Evolutionary conservation across 2,113 vertebrate species (phyloP).

Genomic region (Monarcha castaneiventris): DNA sequence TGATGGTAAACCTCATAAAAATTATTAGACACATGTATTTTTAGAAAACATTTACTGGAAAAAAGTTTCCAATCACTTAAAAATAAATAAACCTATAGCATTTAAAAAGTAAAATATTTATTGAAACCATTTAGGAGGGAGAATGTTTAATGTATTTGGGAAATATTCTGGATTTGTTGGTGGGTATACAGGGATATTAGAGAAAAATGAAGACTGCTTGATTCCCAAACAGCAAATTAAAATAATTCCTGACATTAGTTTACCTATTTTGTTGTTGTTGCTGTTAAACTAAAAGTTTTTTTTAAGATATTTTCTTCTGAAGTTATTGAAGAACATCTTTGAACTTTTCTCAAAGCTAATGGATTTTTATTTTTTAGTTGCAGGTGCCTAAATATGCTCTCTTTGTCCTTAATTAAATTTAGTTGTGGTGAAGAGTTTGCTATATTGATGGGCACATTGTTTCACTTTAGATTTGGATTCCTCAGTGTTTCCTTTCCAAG

Average conservation of each 20-base stretch:
- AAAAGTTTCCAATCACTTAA: not conserved
- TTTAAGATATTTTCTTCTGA: not conserved
- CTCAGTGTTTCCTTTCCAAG: not conserved
- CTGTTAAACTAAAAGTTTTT: not conserved
- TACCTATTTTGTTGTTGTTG: not conserved
- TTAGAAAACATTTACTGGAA: not conserved
- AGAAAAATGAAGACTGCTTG: not conserved
- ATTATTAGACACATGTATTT: not conserved
- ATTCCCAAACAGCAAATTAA: not conserved
- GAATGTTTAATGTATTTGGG: not conserved
- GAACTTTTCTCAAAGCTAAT: not conserved
- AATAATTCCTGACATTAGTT: not conserved
- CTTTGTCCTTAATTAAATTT: not conserved
- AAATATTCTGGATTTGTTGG: not conserved
- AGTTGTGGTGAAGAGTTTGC: not conserved
- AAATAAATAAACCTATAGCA: not conserved
- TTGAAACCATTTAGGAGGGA: not conserved
- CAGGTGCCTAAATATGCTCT: not conserved
- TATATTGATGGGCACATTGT: not conserved
- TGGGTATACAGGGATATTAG: not conserved
- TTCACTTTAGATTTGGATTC: conserved; percentile 4
- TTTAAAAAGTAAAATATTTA: not conserved
- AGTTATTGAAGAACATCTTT: not conserved
- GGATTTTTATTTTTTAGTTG: conserved; percentile 1
- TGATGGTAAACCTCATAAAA: not conserved